These are phyloP conservation scores for Montipora capitata DNA, from an alignment of 92 coral and sea anemone species.

Conservation along the genomic window DNA sequence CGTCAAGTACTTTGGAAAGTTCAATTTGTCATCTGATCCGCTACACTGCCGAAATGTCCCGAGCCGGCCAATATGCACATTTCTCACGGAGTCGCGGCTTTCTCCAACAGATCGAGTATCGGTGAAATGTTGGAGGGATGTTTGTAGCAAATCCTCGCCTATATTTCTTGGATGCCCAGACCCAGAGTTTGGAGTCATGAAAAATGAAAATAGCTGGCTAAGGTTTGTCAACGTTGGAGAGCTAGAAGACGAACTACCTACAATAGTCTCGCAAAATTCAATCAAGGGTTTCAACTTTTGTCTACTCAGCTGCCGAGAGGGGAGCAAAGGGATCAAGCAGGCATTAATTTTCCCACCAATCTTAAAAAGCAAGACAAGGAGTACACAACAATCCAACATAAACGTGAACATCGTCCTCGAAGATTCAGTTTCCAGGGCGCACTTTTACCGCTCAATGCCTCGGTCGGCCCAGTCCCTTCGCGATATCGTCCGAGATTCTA, in stretches of 20 bases:
- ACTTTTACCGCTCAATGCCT: slow-evolving; percentile 91
- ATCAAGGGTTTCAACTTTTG: slow-evolving; percentile 82
- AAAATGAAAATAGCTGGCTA: slow-evolving; percentile 69
- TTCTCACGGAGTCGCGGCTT: slow-evolving; percentile 69
- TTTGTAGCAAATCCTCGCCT: slow-evolving; percentile 53
- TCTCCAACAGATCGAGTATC: slow-evolving; percentile 53
- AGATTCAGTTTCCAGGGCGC: slow-evolving; percentile 92
- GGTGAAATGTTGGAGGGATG: slow-evolving; percentile 72
- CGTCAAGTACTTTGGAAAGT: slow-evolving; percentile 68
- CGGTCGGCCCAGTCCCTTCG: slow-evolving; percentile 82
- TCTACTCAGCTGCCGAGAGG: slow-evolving; percentile 73
- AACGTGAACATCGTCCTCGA: slow-evolving; percentile 86
- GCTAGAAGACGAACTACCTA: slow-evolving; percentile 74
- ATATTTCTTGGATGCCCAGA: slow-evolving; percentile 82
- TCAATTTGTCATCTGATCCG: slow-evolving; percentile 60
- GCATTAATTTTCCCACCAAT: slow-evolving; percentile 90
- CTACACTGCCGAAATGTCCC: slow-evolving; percentile 38
- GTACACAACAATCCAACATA: slow-evolving; percentile 8
- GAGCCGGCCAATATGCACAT: slow-evolving; percentile 73
- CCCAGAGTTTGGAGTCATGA: slow-evolving; percentile 74
- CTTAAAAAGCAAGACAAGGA: slow-evolving; percentile 45
- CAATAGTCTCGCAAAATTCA: slow-evolving; percentile 68
- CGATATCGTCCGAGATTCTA: slow-evolving; percentile 65
- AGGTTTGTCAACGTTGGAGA: slow-evolving; percentile 51
- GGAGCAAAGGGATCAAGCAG: slow-evolving; percentile 59